Base-by-base conservation (phyloP, 2,888 invertebrate genomes). In the Lasius platythorax region DNA sequence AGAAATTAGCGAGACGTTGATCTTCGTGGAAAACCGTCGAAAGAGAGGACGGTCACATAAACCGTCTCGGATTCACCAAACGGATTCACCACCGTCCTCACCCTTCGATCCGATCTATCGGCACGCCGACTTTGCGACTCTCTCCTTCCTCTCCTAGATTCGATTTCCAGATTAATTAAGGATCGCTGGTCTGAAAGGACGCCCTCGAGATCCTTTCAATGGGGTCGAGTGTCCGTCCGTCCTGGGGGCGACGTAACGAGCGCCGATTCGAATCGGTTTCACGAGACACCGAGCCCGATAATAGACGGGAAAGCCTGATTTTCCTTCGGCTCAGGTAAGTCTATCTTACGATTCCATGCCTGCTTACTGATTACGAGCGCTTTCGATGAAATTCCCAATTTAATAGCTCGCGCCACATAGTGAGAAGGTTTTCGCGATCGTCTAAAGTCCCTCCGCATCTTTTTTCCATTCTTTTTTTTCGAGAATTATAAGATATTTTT, bases 81-180 rank as follows among this genome's bases (percentile, higher is more conserved):
- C 75, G 72, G 18, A 67, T 43, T 50, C 79, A 46, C 66, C 12
- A 56, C 43, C 33, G 3, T 37, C 40, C 61, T 18, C 79, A 33
- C 18, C 53, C 67, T 82, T 78, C 86, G 72, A 74, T 78, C 83
- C 88, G 85, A 87, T 67, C 86, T 85, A 89, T 86, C 89, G 86
- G 72, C 79, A 84, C 67, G 37, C 40, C 53, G 72, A 83, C 79
- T 85, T 72, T 61, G 58, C 83, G 61, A 50, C 78, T 75, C 63
- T 75, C 64, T 84, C 83, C 84, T 82, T 64, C 82, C 76, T 72
- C 81, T 85, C 64, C 85, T 79, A 70, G 85, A 91, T 90, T 88
- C 90, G 88, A 90, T 91, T 90, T 88, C 88, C 87, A 89, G 90
- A 91, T 90, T 90, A 90, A 90, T 90, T 91, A 90, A 90, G 91